Conservation (phyloP, 2,113 vertebrate species). For the Puntigrus tetrazona region DNA sequence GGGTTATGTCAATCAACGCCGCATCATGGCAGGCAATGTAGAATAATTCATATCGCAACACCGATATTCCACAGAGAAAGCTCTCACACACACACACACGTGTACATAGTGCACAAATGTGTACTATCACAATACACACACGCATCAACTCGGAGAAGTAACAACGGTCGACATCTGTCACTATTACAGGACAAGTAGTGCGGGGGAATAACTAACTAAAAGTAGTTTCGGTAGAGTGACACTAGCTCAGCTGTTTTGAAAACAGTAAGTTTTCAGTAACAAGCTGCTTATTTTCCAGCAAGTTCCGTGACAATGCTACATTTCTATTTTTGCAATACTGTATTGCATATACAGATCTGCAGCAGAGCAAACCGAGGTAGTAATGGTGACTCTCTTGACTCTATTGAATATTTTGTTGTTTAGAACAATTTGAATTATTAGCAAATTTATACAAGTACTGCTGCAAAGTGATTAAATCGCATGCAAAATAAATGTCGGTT, state of each 20-base stretch:
- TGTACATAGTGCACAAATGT: background rate
- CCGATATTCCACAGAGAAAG: constrained; percentile 39
- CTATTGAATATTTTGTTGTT: background rate
- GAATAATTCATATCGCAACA: constrained; percentile 54
- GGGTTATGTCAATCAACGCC: constrained; percentile 50
- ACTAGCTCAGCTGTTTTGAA: background rate
- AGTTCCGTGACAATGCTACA: background rate
- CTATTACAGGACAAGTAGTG: constrained; percentile 29
- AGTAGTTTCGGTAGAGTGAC: constrained; percentile 12
- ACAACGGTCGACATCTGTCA: constrained; percentile 49
- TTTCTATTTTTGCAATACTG: background rate
- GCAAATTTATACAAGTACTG: too few relatives aligned
- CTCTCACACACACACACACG: background rate
- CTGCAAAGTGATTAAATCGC: too few relatives aligned
- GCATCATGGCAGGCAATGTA: constrained; percentile 18
- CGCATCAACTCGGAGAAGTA: constrained; percentile 13
- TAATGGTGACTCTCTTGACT: background rate
- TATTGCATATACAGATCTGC: background rate
- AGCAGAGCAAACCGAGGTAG: background rate
- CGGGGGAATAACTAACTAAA: constrained; percentile 1
- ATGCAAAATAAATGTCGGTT: too few relatives aligned
- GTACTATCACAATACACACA: constrained; percentile 32
- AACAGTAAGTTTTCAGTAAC: constrained; percentile 16
- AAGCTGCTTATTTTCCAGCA: background rate
- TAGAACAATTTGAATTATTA: background rate